A percentile compares a stretch with the other conserved stretches of the same genome.
These are phyloP conservation scores for Calyptomena viridis DNA, from an alignment of 2,113 vertebrate species.

Conservation along the genomic window DNA sequence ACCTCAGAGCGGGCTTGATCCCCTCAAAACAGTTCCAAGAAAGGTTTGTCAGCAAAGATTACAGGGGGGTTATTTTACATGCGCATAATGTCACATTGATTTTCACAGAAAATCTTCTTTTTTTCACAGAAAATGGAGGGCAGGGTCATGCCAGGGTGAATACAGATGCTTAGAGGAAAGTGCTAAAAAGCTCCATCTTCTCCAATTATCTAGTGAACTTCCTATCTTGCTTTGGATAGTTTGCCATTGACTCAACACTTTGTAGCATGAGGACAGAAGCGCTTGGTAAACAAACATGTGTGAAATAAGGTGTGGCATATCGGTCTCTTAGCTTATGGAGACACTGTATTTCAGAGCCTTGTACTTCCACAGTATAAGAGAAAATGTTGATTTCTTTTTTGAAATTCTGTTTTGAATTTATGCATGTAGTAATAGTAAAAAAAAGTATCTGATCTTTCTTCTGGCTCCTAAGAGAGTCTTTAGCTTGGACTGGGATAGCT, in stretches of 20 bases:
- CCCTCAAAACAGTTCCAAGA: constrained; percentile 93
- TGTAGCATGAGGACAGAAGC: background rate
- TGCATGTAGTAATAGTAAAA: background rate
- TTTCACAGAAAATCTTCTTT: too few relatives aligned
- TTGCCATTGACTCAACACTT: background rate
- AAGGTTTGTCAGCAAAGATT: constrained; percentile 76
- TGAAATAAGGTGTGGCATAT: background rate
- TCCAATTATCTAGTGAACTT: background rate
- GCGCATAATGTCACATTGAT: background rate
- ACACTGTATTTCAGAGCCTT: background rate
- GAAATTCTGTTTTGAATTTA: background rate
- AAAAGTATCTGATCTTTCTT: background rate
- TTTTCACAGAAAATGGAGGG: background rate
- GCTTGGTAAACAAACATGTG: background rate
- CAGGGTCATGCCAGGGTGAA: background rate
- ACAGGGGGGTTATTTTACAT: background rate
- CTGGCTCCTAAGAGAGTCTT: background rate
- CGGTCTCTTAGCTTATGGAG: background rate
- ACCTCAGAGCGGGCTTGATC: constrained; percentile 90
- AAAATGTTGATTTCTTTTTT: background rate
- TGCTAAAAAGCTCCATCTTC: background rate
- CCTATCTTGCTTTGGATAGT: background rate
- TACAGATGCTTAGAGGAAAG: background rate
- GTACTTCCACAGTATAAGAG: background rate
- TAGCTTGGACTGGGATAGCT: background rate